Base-by-base conservation (phyloP, 2,797 vertebrate species). In the Brachyalestes nurse region DNA sequence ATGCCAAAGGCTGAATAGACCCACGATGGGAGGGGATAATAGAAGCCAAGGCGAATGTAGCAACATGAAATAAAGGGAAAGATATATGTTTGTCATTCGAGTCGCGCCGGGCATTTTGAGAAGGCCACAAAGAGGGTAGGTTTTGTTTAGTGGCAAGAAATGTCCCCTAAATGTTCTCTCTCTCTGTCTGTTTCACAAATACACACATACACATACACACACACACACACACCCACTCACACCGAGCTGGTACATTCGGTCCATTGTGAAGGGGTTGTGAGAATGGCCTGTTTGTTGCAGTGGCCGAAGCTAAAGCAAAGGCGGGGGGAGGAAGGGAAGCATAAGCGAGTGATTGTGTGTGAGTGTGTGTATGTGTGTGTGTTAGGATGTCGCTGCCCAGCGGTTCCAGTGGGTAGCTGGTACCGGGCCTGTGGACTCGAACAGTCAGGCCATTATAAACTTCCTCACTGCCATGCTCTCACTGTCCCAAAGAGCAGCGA, bases 281-380 rank as follows among this genome's bases (percentile, higher is more conserved):
- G 87, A 92, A 92, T 82, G 86, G 85, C 73, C 72, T 82, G 84
- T 83, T 89, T 92, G 92, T 93, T 90, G 82, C 23, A 13, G 60
- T 82, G 21, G 79, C 89, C 82, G 49, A 86, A 70, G 83, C 90
- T 88, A 88, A 89, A 91, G 23, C 75, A 87, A 83, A 86, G 86
- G 28, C 6, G 88, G 84, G 86, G 86, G 65, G 75, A 87, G 78
- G 82, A 83, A 75, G 79, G 89, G 84, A 90, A 82, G 85, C 84
- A 94, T 87, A 93, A 92, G 86, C 79, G 86, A 84, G 85, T 85
- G 86, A 91, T 90, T 90, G 88, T 84, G 66, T 73, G 55, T n/a
- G n/a, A n/a, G n/a, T n/a, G n/a, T 75, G 72, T 49, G 62, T 90
- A 88, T 84, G 58, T 75, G 72, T 57, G 51, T 67, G 84, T 86